Conservation (phyloP, 2,113 vertebrate species). For the Ariopsis seemanni region DNA sequence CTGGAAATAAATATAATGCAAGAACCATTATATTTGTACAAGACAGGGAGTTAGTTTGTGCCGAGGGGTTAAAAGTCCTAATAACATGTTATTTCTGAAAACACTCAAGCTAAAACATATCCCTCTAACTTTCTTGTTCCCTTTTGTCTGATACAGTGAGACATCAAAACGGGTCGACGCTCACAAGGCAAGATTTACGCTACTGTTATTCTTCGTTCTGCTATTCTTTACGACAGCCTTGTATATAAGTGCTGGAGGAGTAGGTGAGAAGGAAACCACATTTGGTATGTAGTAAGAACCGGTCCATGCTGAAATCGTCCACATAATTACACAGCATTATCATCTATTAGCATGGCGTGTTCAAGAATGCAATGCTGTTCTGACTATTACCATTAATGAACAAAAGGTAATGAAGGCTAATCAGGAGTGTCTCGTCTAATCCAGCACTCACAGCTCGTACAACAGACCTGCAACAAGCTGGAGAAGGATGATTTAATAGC, state of each 20-base stretch:
- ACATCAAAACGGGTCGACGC: conserved; percentile 17
- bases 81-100: conserved; percentile 46
- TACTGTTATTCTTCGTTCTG: conserved; percentile 32
- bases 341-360: conserved; percentile 1
- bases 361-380: conserved; percentile 31
- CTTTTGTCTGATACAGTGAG: conserved; percentile 14
- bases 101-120: conserved; percentile 10
- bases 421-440: conserved; percentile 30
- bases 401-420: background rate
- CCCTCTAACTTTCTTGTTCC: conserved; percentile 1
- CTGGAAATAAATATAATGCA: conserved; percentile 27
- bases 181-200: conserved; percentile 26
- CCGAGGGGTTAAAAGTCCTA: conserved; percentile 16
- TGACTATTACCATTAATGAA: conserved; percentile 48
- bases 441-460: background rate
- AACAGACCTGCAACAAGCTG: background rate
- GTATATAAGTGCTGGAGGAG: conserved; percentile 38
- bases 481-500: background rate
- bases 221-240: conserved; percentile 46
- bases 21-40: conserved; percentile 30
- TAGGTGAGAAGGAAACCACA: conserved; percentile 40
- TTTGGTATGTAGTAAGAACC: conserved; percentile 39
- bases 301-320: conserved; percentile 30
- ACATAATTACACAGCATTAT: conserved; percentile 41
- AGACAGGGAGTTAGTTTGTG: conserved; percentile 19